Base-by-base conservation (phyloP, 2,113 vertebrate genomes). In the Lampris incognitus region DNA sequence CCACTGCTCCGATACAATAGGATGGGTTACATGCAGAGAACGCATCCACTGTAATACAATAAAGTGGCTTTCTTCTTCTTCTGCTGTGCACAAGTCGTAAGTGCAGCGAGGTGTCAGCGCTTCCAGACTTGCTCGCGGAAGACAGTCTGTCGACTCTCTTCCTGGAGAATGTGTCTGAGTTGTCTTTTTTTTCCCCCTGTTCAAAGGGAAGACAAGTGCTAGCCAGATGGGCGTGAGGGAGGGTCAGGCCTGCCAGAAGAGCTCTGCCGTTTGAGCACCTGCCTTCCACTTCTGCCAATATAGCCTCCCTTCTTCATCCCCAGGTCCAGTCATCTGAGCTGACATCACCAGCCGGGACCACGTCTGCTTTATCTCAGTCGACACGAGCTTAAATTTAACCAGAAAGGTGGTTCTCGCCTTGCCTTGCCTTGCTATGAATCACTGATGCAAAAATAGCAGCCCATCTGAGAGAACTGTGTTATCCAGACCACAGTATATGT, bases 151-250 rank as follows among this genome's bases (percentile, higher is more conserved):
- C 37, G 11, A 58, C 62, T 44, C 51, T 61, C 42, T 64, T 54
- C 24, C 55, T n/a, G 56, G 37, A 72, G 36, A 69, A 52, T 40
- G 69, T 51, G 48, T 46, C 69, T 72, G 66, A 52, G 24, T 24
- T 24, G 24, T 24, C 24, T 24, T 24, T 24, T 72, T 11, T 1
- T 74, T 69, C 54, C 58, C 74, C 68, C 58, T 64, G 61, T 81
- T 78, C 48, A 78, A 78, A 89, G 65, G 63, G 40, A 68, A 13
- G 48, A 51, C 51, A 59, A 54, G 50, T 9, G 9, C 2, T 1
- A 9, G 78, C 64, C 85, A 85, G 77, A 83, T 83, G 79, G 66
- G 67, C 65, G 40, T 44, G 44, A 56, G 42, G 75, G 61, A 74
- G 52, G 66, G 57, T 42, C n/a, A 10, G 36, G 65, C 57, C 60